Evolutionary conservation across 1,140 invertebrate genomes (phyloP), one percentile per base, ranked within the genome.

Genomic region (Scaptomyza graminum): DNA sequence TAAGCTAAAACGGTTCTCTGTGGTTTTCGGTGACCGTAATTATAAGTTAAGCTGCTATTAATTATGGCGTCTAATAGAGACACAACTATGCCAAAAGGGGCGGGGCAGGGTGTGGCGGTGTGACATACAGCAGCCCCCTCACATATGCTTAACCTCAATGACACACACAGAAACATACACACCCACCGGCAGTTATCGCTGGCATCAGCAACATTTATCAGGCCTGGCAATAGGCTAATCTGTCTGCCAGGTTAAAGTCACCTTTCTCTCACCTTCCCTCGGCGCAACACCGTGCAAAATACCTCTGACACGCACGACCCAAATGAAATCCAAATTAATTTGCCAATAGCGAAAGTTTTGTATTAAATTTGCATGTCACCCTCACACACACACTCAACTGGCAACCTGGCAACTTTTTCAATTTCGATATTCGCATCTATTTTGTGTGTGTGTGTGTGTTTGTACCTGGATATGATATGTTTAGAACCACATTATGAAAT

Each of bases 41-140:
- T 85, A 85, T 85, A 85, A 85, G 82, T 87, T 85, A 85, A 85
- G 82, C 82, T 81, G 82, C 82, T 85, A 85, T 85, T 85, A 85
- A 85, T 85, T 85, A 85, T 82, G 82, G 82, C 74, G 78, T 75
- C 75, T 71, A 82, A 75, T 78, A 74, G 63, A 69, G 50, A 44
- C 47, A 49, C 31, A 22, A 15, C 52, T n/a, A 11, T 11, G n/a
- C n/a, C 5, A 43, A 12, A 25, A 59, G 15, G 15, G 68, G 61
- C 18, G 39, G 43, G 28, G 11, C 28, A 0, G 28, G 28, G 28
- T 5, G 28, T 3, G 3, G 28, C 28, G 28, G 5, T 31, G 28
- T 28, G 9, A 3, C 4, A 3, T 11, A 25, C 18, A 13, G 13
- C 25, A 37, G 1, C 31, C 37, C n/a, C 50, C 71, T n/a, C 66